phyloP scores from a whole-genome alignment of 2,797 vertebrate genomes.

The Amblyopsis hoosieri region DNA sequence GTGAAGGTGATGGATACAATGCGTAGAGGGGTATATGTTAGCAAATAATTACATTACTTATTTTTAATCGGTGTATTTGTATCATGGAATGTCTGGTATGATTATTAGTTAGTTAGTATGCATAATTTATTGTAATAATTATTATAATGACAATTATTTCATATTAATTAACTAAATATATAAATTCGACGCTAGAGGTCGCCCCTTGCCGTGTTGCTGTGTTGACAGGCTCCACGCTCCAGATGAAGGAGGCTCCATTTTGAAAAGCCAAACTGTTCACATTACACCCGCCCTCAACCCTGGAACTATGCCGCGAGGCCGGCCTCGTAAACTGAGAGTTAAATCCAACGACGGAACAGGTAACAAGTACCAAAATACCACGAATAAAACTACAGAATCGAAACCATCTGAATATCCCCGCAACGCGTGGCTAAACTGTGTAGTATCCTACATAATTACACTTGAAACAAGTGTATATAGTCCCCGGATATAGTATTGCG shows the following conservation, averaged over 20 bases:
- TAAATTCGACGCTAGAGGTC: constrained; percentile 72
- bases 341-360: constrained; percentile 84
- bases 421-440: constrained; percentile 38
- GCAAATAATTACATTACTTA: no score
- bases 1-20: no score
- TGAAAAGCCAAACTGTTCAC: constrained; percentile 81
- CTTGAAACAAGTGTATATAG: constrained; percentile 83
- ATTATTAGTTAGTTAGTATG: no score
- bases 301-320: constrained; percentile 96
- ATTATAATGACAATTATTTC: no score
- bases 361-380: constrained; percentile 79
- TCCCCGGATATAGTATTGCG: constrained; percentile 88
- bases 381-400: constrained; percentile 73
- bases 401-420: constrained; percentile 57
- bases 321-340: constrained; percentile 90
- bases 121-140: no score
- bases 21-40: no score
- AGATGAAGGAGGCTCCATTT: constrained; percentile 78
- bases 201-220: constrained; percentile 61
- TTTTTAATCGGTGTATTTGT: no score
- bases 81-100: no score
- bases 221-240: constrained; percentile 35
- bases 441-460: constrained; percentile 65
- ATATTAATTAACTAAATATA: no score
- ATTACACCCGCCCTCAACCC: constrained; percentile 80